Evolutionary conservation across 2,888 invertebrate species (phyloP), one percentile per base, ranked within the genome.

Genomic region (Mimas tiliae): DNA sequence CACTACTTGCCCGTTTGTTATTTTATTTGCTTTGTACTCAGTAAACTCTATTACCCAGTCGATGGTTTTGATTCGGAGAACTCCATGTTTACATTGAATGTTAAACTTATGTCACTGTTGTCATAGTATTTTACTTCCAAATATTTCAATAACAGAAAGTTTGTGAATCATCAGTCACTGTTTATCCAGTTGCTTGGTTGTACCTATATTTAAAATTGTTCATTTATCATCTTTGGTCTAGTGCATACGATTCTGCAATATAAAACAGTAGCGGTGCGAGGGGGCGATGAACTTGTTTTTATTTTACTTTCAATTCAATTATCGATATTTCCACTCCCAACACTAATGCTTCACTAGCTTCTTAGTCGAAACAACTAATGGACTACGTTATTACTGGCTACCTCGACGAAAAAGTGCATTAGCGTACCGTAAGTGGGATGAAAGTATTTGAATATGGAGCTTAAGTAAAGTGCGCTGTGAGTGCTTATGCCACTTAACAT

Each of bases 391-490:
- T 90, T 91, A 90, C 89, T 78, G 84, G 85, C 82, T 83, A 87
- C 86, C 85, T 87, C 82, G 75, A 87, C 83, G 87, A 91, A 92
- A 91, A 91, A 92, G 86, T 90, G 88, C 92, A 93, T 93, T 92
- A 92, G 87, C 83, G 87, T 86, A 82, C 84, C 76, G 85, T 89
- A 84, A 91, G 87, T 89, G 88, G 89, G 81, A 89, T 89, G 89
- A 89, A 88, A 89, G 88, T 90, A 90, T 92, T 91, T 90, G 90
- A 91, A 91, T 91, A 90, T 87, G 88, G 86, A 88, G 83, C 87
- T 87, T 85, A 87, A 88, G 89, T 86, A 85, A 88, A 89, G 88
- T 87, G 86, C 86, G 82, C 84, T 82, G 83, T 85, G 85, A 90
- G 90, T 88, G 88, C 85, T 88, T 81, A 81, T 83, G 79, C 86